Evolutionary conservation across 2,113 vertebrate genomes (phyloP).

Genomic region (Rhinolophus ferrumequinum): DNA sequence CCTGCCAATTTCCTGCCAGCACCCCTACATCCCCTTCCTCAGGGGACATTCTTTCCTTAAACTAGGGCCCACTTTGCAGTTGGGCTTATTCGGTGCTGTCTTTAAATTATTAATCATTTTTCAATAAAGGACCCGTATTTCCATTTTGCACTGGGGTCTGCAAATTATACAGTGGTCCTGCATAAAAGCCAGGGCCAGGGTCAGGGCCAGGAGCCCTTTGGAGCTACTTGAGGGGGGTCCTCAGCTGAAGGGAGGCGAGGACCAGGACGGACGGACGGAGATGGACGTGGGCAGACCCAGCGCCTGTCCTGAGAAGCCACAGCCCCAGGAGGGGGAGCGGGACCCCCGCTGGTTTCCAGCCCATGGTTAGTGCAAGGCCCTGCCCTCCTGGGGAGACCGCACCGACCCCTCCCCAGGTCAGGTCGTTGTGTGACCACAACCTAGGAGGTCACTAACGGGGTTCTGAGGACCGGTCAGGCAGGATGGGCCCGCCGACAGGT

Average conservation of each 20-base stretch:
- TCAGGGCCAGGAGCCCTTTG: no score
- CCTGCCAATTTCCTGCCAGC: no score
- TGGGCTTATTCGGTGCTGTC: fast-evolving
- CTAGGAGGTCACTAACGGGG: fast-evolving
- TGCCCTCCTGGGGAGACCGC: neutral
- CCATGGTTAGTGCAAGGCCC: neutral
- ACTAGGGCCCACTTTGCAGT: fast-evolving
- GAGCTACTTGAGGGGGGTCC: no score
- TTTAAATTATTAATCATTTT: neutral
- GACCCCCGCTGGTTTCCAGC: fast-evolving
- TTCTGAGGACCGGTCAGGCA: neutral
- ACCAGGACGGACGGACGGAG: no score
- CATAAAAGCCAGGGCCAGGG: neutral
- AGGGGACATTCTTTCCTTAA: neutral
- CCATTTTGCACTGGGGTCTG: no score
- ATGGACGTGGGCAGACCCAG: fast-evolving
- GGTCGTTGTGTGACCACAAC: neutral
- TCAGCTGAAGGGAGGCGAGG: neutral
- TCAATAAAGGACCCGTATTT: neutral
- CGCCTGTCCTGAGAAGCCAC: no score
- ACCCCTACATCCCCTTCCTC: no score
- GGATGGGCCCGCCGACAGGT: fast-evolving
- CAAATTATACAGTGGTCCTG: no score
- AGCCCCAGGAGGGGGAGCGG: fast-evolving
- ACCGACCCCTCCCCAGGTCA: fast-evolving